phyloP scores from a whole-genome alignment of 2,797 vertebrate genomes.

The Halcyon badia region DNA sequence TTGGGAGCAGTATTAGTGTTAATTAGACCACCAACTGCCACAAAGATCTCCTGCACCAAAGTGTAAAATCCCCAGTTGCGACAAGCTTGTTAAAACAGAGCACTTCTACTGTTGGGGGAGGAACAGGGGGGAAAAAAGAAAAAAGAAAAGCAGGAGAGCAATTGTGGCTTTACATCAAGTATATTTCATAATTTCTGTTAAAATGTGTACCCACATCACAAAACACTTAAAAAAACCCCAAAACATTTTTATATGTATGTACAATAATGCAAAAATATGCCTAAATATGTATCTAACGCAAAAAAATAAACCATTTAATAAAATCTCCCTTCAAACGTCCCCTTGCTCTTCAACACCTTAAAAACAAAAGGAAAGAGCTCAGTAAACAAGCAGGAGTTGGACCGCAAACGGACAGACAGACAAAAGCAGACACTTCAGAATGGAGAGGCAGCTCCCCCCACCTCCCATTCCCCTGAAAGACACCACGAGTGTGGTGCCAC shows the following conservation, averaged over 20 bases:
- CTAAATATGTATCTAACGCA: conserved; percentile 62
- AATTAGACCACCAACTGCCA: neutral
- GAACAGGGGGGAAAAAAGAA: neutral
- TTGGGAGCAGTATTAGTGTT: neutral
- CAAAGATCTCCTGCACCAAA: neutral
- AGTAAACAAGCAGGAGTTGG: conserved; percentile 33
- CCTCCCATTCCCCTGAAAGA: neutral
- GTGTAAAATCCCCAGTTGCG: neutral
- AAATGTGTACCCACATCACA: conserved; percentile 62
- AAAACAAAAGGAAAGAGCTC: neutral
- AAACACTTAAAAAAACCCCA: conserved; percentile 47
- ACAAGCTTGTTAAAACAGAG: neutral
- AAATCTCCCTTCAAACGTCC: conserved; percentile 53
- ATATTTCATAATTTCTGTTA: conserved; percentile 55
- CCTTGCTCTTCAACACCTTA: conserved; percentile 32
- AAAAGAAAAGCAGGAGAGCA: neutral
- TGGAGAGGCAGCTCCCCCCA: neutral
- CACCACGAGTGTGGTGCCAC: neutral
- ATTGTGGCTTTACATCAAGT: conserved; percentile 28
- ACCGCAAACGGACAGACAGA: neutral
- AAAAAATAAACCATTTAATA: conserved; percentile 71
- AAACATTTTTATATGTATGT: conserved; percentile 38
- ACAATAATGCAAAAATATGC: conserved; percentile 72
- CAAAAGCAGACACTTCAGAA: neutral
- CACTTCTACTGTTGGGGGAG: neutral